Evolutionary conservation across 1,140 invertebrate genomes (phyloP).

Genomic region (Diachasma alloeum): DNA sequence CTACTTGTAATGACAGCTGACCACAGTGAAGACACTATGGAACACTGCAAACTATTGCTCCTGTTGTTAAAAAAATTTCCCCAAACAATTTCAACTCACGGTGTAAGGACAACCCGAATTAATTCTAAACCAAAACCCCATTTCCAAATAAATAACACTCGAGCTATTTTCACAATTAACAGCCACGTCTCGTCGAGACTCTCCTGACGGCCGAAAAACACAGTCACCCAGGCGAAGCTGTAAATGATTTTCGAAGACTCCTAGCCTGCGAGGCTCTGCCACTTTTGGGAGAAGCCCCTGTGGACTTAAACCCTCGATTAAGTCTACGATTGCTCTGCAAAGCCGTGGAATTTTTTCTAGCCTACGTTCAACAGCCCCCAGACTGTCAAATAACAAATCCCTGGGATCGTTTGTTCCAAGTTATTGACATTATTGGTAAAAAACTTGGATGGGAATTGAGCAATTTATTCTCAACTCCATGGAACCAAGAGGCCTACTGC

Average conservation of each 20-base stretch:
- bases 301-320: slow-evolving; percentile 72
- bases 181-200: slow-evolving; percentile 77
- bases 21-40: slow-evolving; percentile 86
- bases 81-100: slow-evolving; percentile 78
- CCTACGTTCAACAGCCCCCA: slow-evolving; percentile 71
- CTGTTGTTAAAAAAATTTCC: slow-evolving; percentile 83
- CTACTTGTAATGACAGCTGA: slow-evolving; percentile 83
- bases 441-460: slow-evolving; percentile 83
- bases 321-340: slow-evolving; percentile 71
- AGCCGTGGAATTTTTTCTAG: slow-evolving; percentile 72
- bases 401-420: slow-evolving; percentile 82
- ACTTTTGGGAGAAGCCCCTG: slow-evolving; percentile 70
- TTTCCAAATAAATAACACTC: too few relatives aligned
- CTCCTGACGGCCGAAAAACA: slow-evolving; percentile 80
- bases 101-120: slow-evolving; percentile 64
- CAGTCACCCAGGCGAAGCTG: slow-evolving; percentile 69
- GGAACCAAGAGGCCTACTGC: slow-evolving; percentile 56
- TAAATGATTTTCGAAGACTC: slow-evolving; percentile 78
- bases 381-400: slow-evolving; percentile 75
- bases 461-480: slow-evolving; percentile 55
- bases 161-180: neutral
- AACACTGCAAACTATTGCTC: slow-evolving; percentile 83
- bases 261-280: slow-evolving; percentile 80
- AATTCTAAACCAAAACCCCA: too few relatives aligned
- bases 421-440: slow-evolving; percentile 77